Conservation (phyloP, 2,888 invertebrate genomes). For the Ecliptopera silaceata region DNA sequence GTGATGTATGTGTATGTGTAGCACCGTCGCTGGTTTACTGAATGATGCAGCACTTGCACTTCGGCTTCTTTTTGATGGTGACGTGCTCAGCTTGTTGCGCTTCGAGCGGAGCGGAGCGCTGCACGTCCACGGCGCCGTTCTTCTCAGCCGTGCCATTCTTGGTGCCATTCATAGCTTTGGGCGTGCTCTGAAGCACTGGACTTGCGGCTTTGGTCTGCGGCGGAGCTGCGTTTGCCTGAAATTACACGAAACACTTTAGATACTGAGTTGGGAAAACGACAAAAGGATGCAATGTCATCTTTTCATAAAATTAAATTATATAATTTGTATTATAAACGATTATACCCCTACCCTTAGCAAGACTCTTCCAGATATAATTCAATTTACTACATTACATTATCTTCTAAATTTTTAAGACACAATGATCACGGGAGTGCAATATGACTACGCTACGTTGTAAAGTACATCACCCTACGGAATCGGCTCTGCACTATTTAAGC, state of each 20-base stretch:
- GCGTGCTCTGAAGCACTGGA: conserved; percentile 62
- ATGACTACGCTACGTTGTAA: too few species aligned
- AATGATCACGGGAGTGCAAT: too few species aligned
- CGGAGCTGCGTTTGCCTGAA: conserved; percentile 60
- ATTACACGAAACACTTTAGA: conserved; percentile 8
- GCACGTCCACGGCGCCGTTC: conserved; percentile 85
- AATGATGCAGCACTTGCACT: conserved; percentile 97
- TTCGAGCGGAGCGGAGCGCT: conserved; percentile 89
- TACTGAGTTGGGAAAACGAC: too few species aligned
- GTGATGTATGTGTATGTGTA: conserved; percentile 42
- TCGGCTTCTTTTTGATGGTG: conserved; percentile 96
- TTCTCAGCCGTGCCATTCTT: conserved; percentile 72
- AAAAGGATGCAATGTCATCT: too few species aligned
- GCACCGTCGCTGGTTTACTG: conserved; percentile 85
- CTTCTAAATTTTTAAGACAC: too few species aligned
- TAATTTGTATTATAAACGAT: too few species aligned
- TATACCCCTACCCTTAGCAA: too few species aligned
- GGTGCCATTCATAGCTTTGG: conserved; percentile 74
- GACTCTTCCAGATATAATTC: too few species aligned
- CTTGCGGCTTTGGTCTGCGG: conserved; percentile 66
- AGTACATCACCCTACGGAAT: too few species aligned
- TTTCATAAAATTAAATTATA: too few species aligned
- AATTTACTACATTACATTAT: too few species aligned
- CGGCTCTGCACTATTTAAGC: too few species aligned
- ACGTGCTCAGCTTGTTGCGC: conserved; percentile 94